phyloP scores from a whole-genome alignment of 2,113 vertebrate genomes.

The Neogobius melanostomus region DNA sequence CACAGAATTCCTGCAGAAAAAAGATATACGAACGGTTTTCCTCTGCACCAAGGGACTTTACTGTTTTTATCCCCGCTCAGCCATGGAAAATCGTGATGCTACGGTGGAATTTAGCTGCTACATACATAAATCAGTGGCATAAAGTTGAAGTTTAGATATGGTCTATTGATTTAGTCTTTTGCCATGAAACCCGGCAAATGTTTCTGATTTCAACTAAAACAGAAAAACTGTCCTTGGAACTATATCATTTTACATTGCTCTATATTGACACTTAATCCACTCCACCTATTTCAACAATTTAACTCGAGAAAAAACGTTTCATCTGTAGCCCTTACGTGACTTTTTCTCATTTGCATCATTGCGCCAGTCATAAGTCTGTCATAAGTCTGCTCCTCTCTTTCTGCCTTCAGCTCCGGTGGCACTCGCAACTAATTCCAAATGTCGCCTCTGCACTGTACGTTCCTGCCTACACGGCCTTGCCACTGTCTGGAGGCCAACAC shows the following conservation, averaged over 20 bases:
- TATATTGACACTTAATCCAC: too few relatives aligned
- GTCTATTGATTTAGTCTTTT: too few relatives aligned
- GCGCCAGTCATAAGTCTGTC: constrained; percentile 6
- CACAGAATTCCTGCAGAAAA: constrained; percentile 29
- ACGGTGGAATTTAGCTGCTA: constrained; percentile 30
- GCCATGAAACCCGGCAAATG: too few relatives aligned
- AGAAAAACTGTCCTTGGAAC: too few relatives aligned
- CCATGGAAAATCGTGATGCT: constrained; percentile 38
- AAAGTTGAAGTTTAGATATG: background rate
- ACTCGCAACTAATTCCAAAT: constrained; percentile 39
- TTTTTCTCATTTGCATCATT: constrained; percentile 6
- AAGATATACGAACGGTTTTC: constrained; percentile 53
- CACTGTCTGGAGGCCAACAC: constrained; percentile 35
- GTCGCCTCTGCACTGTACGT: constrained; percentile 22
- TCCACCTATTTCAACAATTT: background rate
- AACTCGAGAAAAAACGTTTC: background rate
- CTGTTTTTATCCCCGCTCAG: constrained; percentile 23
- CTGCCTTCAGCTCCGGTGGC: constrained; percentile 29
- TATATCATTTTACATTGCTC: too few relatives aligned
- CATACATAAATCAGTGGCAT: background rate
- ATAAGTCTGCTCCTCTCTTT: constrained; percentile 20
- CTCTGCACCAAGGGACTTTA: constrained; percentile 32
- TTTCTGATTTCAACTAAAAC: too few relatives aligned
- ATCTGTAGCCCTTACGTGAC: constrained; percentile 34
- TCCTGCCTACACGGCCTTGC: constrained; percentile 17